Evolutionary conservation across 2,888 invertebrate genomes (phyloP).

Genomic region (Therioaphis trifolii): DNA sequence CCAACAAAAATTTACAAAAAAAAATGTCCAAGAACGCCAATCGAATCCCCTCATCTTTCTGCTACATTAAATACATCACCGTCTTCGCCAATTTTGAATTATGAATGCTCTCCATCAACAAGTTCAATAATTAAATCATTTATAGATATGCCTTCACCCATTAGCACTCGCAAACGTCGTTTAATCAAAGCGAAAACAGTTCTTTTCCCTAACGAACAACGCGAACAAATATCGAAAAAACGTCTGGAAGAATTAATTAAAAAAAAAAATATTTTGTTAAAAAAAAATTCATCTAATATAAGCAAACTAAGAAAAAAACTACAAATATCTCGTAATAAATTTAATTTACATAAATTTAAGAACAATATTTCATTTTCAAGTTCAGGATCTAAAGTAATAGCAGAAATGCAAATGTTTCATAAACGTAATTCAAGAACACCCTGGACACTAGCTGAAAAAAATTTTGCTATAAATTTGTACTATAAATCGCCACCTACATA

Average conservation of each 20-base stretch:
- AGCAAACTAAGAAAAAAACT: background rate
- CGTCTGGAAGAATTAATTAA: background rate
- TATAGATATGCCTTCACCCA: slow-evolving; percentile 1
- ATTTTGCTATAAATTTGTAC: background rate
- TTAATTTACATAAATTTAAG: too few species aligned
- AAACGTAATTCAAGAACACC: background rate
- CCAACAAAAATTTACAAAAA: too few species aligned
- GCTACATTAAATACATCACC: slow-evolving; percentile 27
- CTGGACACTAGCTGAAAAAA: background rate
- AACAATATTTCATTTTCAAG: too few species aligned
- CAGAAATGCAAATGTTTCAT: too few species aligned
- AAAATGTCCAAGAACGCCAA: slow-evolving; percentile 26
- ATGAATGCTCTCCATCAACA: slow-evolving; percentile 17
- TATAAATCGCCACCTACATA: slow-evolving; percentile 10
- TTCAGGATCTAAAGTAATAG: too few species aligned
- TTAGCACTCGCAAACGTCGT: background rate
- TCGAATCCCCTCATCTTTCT: background rate
- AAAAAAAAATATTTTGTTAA: slow-evolving; percentile 17
- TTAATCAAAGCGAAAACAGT: background rate
- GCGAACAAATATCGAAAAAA: background rate
- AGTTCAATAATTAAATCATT: slow-evolving; percentile 8
- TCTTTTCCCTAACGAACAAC: slow-evolving; percentile 15
- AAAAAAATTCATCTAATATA: background rate
- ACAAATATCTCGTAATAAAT: too few species aligned
- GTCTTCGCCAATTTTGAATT: slow-evolving; percentile 15